Evolutionary conservation across 2,797 vertebrate genomes (phyloP).

Genomic region (Apogon hyalosoma): DNA sequence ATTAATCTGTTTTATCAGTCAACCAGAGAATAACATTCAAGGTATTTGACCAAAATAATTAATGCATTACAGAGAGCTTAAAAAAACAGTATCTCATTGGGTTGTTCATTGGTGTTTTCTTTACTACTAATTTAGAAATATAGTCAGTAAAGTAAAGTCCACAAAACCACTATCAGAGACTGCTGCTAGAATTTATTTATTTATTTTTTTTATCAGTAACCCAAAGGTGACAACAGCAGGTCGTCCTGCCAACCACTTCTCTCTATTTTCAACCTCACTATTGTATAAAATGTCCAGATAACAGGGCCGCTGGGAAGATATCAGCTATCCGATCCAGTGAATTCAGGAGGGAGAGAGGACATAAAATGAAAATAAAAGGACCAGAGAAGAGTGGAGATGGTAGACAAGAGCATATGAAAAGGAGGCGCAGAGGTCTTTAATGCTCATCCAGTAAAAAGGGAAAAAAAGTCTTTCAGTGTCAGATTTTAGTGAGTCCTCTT

Average conservation of each 20-base stretch:
- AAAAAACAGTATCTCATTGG: no score
- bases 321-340: constrained; percentile 50
- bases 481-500: constrained; percentile 33
- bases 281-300: constrained; percentile 61
- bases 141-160: constrained; percentile 30
- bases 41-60: no score
- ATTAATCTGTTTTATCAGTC: no score
- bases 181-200: not conserved
- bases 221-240: constrained; percentile 55
- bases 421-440: constrained; percentile 52
- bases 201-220: constrained; percentile 39
- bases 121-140: constrained; percentile 10
- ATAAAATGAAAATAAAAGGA: constrained; percentile 63
- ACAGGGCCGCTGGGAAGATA: constrained; percentile 56
- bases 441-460: constrained; percentile 37
- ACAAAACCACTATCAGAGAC: not conserved
- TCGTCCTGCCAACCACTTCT: constrained; percentile 43
- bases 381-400: constrained; percentile 50
- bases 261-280: constrained; percentile 56
- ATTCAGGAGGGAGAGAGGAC: constrained; percentile 55
- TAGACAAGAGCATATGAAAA: constrained; percentile 59
- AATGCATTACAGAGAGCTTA: no score
- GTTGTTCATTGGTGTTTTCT: no score
- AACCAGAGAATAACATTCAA: no score
- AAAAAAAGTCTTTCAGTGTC: constrained; percentile 38